Evolutionary conservation across 2,113 vertebrate genomes (phyloP).

Genomic region (Oryzias woworae): DNA sequence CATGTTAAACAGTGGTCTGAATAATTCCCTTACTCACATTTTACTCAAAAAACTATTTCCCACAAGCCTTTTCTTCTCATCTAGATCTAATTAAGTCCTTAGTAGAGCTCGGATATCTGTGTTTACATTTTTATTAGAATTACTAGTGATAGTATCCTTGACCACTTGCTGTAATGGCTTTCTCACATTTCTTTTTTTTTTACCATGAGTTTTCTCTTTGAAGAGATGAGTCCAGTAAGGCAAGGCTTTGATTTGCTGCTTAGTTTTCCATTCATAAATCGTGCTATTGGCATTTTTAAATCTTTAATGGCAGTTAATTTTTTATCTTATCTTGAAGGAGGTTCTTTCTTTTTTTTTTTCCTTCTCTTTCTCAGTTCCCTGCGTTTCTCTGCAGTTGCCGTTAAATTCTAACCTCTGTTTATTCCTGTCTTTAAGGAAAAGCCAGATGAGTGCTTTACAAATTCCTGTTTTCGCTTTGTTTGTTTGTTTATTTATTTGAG

Average conservation of each 20-base stretch:
- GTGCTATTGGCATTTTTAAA: slow-evolving; percentile 73
- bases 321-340: slow-evolving; percentile 57
- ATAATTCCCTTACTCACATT: no score
- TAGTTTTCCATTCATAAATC: slow-evolving; percentile 66
- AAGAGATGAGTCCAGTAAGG: slow-evolving; percentile 16
- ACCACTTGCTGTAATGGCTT: slow-evolving; percentile 29
- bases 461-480: slow-evolving; percentile 19
- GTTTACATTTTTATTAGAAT: not conserved
- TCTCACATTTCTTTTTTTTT: not conserved
- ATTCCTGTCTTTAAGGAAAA: no score
- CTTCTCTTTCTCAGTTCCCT: slow-evolving; percentile 1
- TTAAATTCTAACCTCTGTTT: not conserved
- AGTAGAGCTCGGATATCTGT: no score
- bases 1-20: no score
- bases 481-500: slow-evolving; percentile 13
- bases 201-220: slow-evolving; percentile 10
- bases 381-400: slow-evolving; percentile 14
- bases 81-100: no score
- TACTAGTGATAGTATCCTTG: not conserved
- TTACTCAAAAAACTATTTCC: no score
- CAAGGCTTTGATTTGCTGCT: slow-evolving; percentile 58
- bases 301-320: slow-evolving; percentile 74
- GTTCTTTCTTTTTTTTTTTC: slow-evolving; percentile 19
- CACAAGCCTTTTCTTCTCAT: no score
- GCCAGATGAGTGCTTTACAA: slow-evolving; percentile 33